These are phyloP conservation scores for Plutella xylostella DNA, from an alignment of 2,888 invertebrate genomes.

Conservation along the genomic window DNA sequence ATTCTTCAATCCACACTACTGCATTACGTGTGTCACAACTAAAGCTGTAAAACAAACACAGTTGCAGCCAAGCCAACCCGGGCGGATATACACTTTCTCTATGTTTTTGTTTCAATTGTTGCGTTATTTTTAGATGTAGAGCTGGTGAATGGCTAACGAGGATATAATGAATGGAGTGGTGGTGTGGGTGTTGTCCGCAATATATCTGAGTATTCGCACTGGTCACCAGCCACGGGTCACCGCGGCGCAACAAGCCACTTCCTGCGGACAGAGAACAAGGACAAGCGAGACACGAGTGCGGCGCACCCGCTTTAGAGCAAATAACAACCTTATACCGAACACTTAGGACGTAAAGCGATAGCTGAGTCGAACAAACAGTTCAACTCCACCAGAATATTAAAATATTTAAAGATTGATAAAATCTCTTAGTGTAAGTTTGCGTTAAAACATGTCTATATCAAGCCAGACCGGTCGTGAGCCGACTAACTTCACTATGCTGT, in stretches of 20 bases:
- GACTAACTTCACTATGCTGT: too few relatives aligned
- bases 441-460: too few relatives aligned
- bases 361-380: neutral
- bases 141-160: conserved; percentile 3
- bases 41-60: neutral
- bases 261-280: conserved; percentile 54
- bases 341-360: neutral
- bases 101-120: conserved; percentile 5
- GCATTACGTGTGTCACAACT: conserved; percentile 12
- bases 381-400: conserved; percentile 2
- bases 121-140: conserved; percentile 3
- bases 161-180: conserved; percentile 5
- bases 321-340: neutral
- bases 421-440: neutral
- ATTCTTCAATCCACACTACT: conserved; percentile 7
- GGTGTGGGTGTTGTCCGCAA: conserved; percentile 6
- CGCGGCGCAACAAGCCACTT: conserved; percentile 55
- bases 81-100: conserved; percentile 5
- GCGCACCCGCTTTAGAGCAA: neutral
- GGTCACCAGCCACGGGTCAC: conserved; percentile 46
- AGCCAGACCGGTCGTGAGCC: too few relatives aligned
- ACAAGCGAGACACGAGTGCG: conserved; percentile 27
- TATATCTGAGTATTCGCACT: conserved; percentile 11
- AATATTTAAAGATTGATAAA: conserved; percentile 5
- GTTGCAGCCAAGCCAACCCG: neutral